Percentiles rank a stretch among this genome's conserved stretches.
These are phyloP conservation scores for Sturmia bella DNA, from an alignment of 2,888 invertebrate genomes.

Conservation along the genomic window DNA sequence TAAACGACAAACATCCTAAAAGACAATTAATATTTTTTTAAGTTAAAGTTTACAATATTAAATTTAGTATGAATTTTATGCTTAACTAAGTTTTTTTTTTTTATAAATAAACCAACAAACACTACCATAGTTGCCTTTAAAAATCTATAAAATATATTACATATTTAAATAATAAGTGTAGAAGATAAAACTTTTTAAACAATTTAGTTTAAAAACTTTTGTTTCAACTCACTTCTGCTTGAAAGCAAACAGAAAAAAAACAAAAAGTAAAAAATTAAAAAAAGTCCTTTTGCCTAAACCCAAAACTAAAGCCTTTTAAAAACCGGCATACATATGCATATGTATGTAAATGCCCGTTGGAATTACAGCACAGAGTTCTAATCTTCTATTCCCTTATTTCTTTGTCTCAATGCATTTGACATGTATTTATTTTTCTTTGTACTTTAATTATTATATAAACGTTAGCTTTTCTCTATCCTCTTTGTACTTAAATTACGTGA, in stretches of 20 bases:
- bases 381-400: constrained; percentile 8
- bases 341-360: too few relatives aligned
- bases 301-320: too few relatives aligned
- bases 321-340: too few relatives aligned
- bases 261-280: too few relatives aligned
- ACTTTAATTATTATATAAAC: constrained; percentile 25
- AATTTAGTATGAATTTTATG: constrained; percentile 42
- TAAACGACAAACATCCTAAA: constrained; percentile 56
- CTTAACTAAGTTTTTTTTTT: constrained; percentile 33
- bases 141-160: constrained; percentile 5
- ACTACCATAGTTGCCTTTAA: constrained; percentile 72
- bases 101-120: constrained; percentile 52
- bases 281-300: too few relatives aligned
- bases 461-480: constrained; percentile 2
- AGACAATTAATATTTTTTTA: constrained; percentile 65
- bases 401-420: constrained; percentile 55
- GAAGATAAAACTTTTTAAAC: too few relatives aligned
- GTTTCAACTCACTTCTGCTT: too few relatives aligned
- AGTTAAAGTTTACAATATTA: constrained; percentile 38
- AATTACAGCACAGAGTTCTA: not conserved
- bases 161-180: not conserved
- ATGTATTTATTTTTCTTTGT: constrained; percentile 47
- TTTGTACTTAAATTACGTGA: constrained; percentile 66
- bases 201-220: too few relatives aligned
- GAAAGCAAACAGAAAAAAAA: too few relatives aligned